A percentile compares a stretch with the other conserved stretches of the same genome.
These are phyloP conservation scores for Delia radicum DNA, from an alignment of 1,140 invertebrate species.

Conservation along the genomic window DNA sequence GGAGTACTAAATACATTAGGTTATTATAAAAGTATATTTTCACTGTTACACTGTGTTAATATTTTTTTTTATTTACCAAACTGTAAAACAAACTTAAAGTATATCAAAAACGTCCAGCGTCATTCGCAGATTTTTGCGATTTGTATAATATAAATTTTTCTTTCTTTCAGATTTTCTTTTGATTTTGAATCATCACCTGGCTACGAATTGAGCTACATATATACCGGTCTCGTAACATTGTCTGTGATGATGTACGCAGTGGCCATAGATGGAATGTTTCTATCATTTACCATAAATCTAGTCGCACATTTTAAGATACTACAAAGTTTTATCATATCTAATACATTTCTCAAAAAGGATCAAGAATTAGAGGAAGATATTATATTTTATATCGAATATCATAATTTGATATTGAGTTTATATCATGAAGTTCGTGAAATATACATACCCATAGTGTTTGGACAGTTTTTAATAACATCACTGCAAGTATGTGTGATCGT, in stretches of 20 bases:
- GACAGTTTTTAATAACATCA: slow-evolving; percentile 49
- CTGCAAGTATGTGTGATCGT: slow-evolving; percentile 50
- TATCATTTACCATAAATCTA: slow-evolving; percentile 46
- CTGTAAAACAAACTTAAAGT: too few species aligned
- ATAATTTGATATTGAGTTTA: slow-evolving; percentile 35
- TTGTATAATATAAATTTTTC: background rate
- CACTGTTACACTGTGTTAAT: too few species aligned
- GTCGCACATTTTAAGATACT: slow-evolving; percentile 45
- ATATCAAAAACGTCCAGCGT: too few species aligned
- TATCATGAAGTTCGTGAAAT: slow-evolving; percentile 34
- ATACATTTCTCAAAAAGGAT: slow-evolving; percentile 17
- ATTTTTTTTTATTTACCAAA: background rate
- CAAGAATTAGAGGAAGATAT: slow-evolving; percentile 24
- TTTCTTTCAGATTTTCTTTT: slow-evolving; percentile 39
- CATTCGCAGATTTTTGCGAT: too few species aligned
- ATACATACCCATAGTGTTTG: slow-evolving; percentile 46
- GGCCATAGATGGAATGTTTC: slow-evolving; percentile 45
- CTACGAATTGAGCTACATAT: slow-evolving; percentile 41
- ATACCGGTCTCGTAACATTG: slow-evolving; percentile 39
- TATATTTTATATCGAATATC: slow-evolving; percentile 32
- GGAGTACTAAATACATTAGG: too few species aligned
- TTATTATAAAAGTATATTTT: too few species aligned
- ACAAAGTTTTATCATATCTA: slow-evolving; percentile 36
- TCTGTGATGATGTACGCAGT: slow-evolving; percentile 42
- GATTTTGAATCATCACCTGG: slow-evolving; percentile 38